Percentiles rank a stretch among this genome's conserved stretches.
Conservation (phyloP, 2,888 invertebrate species). For the Melieria picta region DNA sequence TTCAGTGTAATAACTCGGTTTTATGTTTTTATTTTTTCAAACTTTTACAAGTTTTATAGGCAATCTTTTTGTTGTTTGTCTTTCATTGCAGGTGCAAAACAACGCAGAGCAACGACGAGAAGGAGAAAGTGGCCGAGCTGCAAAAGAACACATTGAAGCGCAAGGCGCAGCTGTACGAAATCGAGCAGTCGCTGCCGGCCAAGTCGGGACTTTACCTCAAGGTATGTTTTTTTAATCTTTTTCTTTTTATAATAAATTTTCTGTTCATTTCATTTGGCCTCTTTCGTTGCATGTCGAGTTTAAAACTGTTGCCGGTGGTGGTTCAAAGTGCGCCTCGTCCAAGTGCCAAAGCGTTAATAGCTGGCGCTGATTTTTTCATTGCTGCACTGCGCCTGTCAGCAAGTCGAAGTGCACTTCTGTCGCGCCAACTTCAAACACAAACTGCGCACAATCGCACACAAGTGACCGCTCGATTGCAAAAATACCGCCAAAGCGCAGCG, state of each 20-base stretch:
- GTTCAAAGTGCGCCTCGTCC: too few relatives aligned
- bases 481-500: too few relatives aligned
- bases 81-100: slow-evolving; percentile 28
- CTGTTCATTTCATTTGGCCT: neutral
- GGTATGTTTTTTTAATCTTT: slow-evolving; percentile 49
- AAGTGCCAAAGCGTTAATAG: too few relatives aligned
- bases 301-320: too few relatives aligned
- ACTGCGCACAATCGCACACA: too few relatives aligned
- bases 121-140: slow-evolving; percentile 72
- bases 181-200: slow-evolving; percentile 93
- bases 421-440: too few relatives aligned
- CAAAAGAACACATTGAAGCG: slow-evolving; percentile 84
- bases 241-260: neutral
- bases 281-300: too few relatives aligned
- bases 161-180: slow-evolving; percentile 87
- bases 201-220: slow-evolving; percentile 90
- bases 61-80: slow-evolving; percentile 6
- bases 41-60: neutral
- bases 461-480: too few relatives aligned
- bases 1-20: neutral
- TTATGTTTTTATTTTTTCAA: neutral
- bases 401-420: too few relatives aligned
- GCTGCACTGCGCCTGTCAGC: too few relatives aligned
- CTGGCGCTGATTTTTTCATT: too few relatives aligned
- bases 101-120: slow-evolving; percentile 65